A percentile compares a stretch with the other conserved stretches of the same genome.
These are phyloP conservation scores for Aepyceros melampus DNA, from an alignment of 2,113 vertebrate species.

Conservation along the genomic window DNA sequence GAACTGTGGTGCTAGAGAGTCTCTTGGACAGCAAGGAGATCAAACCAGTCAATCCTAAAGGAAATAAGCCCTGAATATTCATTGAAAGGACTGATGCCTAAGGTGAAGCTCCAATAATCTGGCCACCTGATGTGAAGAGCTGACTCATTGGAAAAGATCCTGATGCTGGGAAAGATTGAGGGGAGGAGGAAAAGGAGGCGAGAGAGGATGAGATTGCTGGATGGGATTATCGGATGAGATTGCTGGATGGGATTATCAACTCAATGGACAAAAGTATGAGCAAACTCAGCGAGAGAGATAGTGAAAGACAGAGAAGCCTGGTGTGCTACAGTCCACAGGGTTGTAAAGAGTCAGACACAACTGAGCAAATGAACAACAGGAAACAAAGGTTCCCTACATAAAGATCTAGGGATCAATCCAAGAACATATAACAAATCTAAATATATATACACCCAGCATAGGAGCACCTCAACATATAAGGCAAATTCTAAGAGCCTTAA, in stretches of 20 bases:
- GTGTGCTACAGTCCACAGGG: neutral
- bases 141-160: neutral
- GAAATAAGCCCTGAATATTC: neutral
- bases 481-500: neutral
- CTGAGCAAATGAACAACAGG: neutral
- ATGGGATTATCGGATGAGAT: neutral
- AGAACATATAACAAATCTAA: neutral
- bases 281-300: neutral
- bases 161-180: neutral
- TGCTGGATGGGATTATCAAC: neutral
- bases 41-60: neutral
- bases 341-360: neutral
- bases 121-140: neutral
- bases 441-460: neutral
- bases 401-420: neutral
- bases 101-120: neutral
- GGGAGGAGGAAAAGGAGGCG: accelerated
- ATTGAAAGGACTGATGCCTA: neutral
- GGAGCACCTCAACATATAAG: neutral
- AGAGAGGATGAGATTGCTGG: neutral
- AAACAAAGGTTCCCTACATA: neutral
- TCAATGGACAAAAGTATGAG: too few species aligned
- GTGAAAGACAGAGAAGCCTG: neutral
- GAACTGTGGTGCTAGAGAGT: neutral
- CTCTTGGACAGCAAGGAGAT: neutral